phyloP scores from a whole-genome alignment of 2,113 vertebrate species.

The Columbina picui region DNA sequence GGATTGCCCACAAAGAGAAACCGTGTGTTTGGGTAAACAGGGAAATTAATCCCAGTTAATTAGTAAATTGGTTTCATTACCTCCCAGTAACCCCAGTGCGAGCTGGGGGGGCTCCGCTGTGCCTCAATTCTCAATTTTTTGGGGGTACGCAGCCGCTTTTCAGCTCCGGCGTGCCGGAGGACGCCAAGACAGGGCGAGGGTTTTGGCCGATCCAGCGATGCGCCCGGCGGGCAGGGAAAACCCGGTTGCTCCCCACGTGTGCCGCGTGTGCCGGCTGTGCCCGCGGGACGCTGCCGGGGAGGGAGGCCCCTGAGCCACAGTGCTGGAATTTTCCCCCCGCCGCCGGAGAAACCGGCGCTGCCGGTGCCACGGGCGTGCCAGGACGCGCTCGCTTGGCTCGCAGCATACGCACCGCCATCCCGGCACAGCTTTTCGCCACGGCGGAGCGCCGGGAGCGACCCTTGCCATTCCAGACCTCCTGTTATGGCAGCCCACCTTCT shows the following conservation, averaged over 20 bases:
- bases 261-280: background rate
- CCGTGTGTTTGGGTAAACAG: constrained; percentile 9
- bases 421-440: background rate
- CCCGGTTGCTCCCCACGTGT: background rate
- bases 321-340: background rate
- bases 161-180: background rate
- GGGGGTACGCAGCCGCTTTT: background rate
- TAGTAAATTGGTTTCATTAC: constrained; percentile 30
- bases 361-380: background rate
- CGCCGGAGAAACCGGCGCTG: background rate
- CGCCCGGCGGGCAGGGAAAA: background rate
- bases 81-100: background rate
- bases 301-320: background rate
- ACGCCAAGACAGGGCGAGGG: background rate
- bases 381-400: background rate
- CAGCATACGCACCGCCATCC: background rate
- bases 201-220: background rate
- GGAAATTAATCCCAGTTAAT: constrained; percentile 37
- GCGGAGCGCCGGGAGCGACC: background rate
- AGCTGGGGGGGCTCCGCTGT: fast-evolving
- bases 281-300: background rate
- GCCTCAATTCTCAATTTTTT: background rate
- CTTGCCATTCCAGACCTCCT: background rate
- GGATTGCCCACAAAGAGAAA: background rate
- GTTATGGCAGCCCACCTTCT: background rate